phyloP scores from a whole-genome alignment of 2,888 invertebrate genomes.

The Papilio demoleus region DNA sequence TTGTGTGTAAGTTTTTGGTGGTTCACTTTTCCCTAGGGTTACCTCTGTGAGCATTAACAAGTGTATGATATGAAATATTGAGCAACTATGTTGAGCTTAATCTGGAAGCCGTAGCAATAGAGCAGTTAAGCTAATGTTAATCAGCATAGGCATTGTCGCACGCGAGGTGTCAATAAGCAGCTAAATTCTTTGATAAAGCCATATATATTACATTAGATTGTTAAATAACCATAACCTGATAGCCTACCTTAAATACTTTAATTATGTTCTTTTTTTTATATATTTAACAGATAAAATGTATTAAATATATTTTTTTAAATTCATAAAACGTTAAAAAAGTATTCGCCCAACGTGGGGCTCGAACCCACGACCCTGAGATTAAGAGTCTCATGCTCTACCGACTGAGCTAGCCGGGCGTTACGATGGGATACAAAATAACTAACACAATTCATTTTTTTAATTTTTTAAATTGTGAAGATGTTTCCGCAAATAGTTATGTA shows the following conservation, averaged over 20 bases:
- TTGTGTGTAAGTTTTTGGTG: too few relatives aligned
- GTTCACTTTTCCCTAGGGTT: too few relatives aligned
- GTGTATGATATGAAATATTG: background rate
- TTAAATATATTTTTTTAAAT: too few relatives aligned
- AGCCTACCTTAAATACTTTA: background rate
- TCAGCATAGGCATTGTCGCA: background rate
- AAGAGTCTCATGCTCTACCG: conserved; percentile 86
- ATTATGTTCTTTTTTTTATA: background rate
- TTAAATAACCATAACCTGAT: too few relatives aligned
- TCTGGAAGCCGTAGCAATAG: background rate
- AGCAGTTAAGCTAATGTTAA: conserved; percentile 4
- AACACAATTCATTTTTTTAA: background rate
- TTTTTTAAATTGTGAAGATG: background rate
- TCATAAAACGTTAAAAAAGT: conserved; percentile 3
- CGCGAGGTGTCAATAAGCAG: background rate
- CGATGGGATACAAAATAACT: background rate
- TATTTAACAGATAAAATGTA: background rate
- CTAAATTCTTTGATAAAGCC: conserved; percentile 19
- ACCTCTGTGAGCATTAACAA: too few relatives aligned
- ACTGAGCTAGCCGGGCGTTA: conserved; percentile 81
- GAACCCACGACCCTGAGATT: conserved; percentile 87
- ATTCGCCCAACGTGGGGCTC: conserved; percentile 85
- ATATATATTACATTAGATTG: background rate
- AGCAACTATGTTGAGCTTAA: background rate
- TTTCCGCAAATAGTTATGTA: too few relatives aligned